Evolutionary conservation across 2,888 invertebrate species (phyloP).

Genomic region (Idaea aversata): DNA sequence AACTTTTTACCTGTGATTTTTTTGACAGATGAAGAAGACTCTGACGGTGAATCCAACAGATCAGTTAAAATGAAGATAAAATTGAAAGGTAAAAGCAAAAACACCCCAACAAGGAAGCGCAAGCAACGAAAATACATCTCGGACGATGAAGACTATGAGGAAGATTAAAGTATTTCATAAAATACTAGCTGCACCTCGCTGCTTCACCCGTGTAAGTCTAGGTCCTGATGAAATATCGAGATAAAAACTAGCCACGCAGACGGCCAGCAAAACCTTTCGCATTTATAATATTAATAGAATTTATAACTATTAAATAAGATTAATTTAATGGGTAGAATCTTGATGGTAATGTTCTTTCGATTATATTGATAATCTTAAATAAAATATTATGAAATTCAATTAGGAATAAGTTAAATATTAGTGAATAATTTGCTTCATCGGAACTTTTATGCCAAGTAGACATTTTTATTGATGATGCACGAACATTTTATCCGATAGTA

Average conservation of each 20-base stretch:
- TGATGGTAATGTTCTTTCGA: background rate
- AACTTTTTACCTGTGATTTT: background rate
- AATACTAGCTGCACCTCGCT: background rate
- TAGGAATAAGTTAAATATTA: background rate
- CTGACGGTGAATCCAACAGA: conserved; percentile 82
- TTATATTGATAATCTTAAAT: background rate
- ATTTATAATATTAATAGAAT: background rate
- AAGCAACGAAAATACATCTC: conserved; percentile 83
- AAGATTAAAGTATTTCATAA: conserved; percentile 57
- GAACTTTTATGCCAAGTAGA: conserved; percentile 1
- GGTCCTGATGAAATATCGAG: too few species aligned
- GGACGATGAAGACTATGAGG: conserved; percentile 83
- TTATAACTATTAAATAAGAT: background rate
- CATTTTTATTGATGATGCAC: background rate
- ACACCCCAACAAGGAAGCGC: conserved; percentile 77
- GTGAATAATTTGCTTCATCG: background rate
- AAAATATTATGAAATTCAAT: conserved; percentile 1
- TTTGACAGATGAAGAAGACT: conserved; percentile 77
- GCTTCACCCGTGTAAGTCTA: background rate
- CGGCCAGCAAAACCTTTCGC: background rate
- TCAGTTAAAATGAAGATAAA: conserved; percentile 88
- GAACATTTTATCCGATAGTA: conserved; percentile 21
- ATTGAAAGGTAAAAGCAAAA: conserved; percentile 78
- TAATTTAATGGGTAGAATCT: background rate
- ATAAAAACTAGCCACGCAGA: too few species aligned